These are phyloP conservation scores for Dromiciops gliroides DNA, from an alignment of 2,113 vertebrate species.

Conservation along the genomic window DNA sequence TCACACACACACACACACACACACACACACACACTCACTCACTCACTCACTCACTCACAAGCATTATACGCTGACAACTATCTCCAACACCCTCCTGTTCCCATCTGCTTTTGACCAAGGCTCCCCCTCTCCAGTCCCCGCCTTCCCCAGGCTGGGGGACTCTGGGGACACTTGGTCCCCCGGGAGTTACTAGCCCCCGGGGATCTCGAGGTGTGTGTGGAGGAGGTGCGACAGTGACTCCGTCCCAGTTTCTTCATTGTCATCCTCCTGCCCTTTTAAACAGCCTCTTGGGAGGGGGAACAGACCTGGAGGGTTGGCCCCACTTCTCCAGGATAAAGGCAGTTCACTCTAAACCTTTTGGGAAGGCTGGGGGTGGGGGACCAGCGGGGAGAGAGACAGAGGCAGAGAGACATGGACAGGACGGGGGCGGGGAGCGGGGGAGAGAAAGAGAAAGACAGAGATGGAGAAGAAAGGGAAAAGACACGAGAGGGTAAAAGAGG, in stretches of 20 bases:
- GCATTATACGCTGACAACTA: too few species aligned
- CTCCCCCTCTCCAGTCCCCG: background rate
- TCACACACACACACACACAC: too few species aligned
- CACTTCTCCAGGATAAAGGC: background rate
- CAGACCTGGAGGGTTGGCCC: background rate
- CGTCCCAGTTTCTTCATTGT: background rate
- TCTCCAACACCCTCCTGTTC: too few species aligned
- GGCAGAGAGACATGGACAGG: background rate
- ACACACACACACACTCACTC: too few species aligned
- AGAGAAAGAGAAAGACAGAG: background rate
- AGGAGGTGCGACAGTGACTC: background rate
- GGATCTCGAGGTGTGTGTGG: background rate
- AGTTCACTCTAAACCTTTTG: background rate
- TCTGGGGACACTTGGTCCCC: background rate
- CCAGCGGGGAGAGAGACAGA: too few species aligned
- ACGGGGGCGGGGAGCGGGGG: too few species aligned
- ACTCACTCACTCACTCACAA: too few species aligned
- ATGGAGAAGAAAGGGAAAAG: background rate
- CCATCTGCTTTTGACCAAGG: background rate
- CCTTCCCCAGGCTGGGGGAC: background rate
- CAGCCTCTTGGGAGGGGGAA: background rate
- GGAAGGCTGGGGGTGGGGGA: background rate
- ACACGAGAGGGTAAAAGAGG: background rate
- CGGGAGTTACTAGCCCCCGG: background rate
- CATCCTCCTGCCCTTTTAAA: background rate